Conservation (phyloP, 2,888 invertebrate genomes). For the Omphaloscelis lunosa region DNA sequence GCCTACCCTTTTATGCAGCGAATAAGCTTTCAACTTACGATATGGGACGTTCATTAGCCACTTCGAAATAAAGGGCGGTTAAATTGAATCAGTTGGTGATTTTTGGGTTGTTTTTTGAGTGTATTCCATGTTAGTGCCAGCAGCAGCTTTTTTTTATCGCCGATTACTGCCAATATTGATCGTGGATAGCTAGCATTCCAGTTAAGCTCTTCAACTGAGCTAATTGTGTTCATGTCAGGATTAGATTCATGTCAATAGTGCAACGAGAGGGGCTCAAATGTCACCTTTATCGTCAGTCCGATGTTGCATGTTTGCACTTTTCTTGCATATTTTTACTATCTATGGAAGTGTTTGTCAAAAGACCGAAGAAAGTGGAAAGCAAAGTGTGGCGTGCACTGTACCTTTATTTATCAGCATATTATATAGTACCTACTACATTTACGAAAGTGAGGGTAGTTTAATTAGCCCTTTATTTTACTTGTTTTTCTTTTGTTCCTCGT, state of each 20-base stretch:
- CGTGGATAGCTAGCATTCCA: neutral
- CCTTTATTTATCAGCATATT: neutral
- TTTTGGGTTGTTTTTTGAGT: constrained; percentile 9
- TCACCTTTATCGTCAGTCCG: neutral
- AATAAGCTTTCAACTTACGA: constrained; percentile 61
- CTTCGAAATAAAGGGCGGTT: constrained; percentile 46
- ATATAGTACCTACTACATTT: neutral
- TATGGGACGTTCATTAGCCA: constrained; percentile 65
- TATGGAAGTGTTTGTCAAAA: constrained; percentile 1
- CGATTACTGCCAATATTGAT: neutral
- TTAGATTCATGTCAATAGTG: neutral
- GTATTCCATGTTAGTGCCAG: neutral
- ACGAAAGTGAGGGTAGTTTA: neutral
- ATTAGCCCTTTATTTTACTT: neutral
- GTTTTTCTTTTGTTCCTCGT: neutral
- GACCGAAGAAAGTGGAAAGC: constrained; percentile 2
- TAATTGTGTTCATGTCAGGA: constrained; percentile 10
- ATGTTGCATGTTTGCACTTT: neutral
- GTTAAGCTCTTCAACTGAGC: neutral
- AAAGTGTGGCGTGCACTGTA: neutral
- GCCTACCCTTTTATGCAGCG: constrained; percentile 62
- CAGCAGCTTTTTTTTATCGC: neutral
- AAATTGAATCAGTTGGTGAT: constrained; percentile 47
- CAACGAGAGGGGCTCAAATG: neutral
- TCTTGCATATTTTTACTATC: constrained; percentile 3